A percentile compares a stretch with the other conserved stretches of the same genome.
Evolutionary conservation across 2,113 vertebrate species (phyloP).

Genomic region (Gambusia affinis): DNA sequence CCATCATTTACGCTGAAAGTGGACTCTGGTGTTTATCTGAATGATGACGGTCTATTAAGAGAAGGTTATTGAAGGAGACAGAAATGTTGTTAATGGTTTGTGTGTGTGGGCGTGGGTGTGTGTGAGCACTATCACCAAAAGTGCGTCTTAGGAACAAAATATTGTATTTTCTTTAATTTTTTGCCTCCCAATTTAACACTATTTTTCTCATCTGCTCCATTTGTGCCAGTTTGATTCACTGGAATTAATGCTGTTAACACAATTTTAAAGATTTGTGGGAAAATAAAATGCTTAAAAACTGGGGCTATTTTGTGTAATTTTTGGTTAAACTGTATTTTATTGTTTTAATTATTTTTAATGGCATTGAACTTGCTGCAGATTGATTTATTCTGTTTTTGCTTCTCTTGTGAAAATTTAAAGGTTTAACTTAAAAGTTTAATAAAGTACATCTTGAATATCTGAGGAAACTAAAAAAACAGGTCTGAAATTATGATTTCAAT

Average conservation of each 20-base stretch:
- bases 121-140: constrained; percentile 65
- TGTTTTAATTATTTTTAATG: not conserved
- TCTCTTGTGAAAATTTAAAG: constrained; percentile 5
- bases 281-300: constrained; percentile 63
- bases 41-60: constrained; percentile 17
- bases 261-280: constrained; percentile 66
- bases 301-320: constrained; percentile 57
- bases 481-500: not conserved
- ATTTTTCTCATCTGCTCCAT: constrained; percentile 38
- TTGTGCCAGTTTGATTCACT: constrained; percentile 50
- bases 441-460: no score
- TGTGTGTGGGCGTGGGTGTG: not conserved
- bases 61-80: constrained; percentile 25
- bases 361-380: not conserved
- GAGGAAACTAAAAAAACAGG: not conserved
- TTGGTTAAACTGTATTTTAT: not conserved
- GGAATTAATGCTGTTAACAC: constrained; percentile 46
- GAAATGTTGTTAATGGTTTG: constrained; percentile 16
- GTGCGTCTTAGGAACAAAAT: constrained; percentile 69
- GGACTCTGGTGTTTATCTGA: constrained; percentile 26
- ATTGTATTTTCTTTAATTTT: constrained; percentile 34
- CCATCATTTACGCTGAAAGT: constrained; percentile 42
- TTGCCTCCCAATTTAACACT: constrained; percentile 44
- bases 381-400: constrained; percentile 17
- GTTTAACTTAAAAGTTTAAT: no score